These are phyloP conservation scores for Polyommatus icarus DNA, from an alignment of 2,888 invertebrate genomes.

Conservation along the genomic window DNA sequence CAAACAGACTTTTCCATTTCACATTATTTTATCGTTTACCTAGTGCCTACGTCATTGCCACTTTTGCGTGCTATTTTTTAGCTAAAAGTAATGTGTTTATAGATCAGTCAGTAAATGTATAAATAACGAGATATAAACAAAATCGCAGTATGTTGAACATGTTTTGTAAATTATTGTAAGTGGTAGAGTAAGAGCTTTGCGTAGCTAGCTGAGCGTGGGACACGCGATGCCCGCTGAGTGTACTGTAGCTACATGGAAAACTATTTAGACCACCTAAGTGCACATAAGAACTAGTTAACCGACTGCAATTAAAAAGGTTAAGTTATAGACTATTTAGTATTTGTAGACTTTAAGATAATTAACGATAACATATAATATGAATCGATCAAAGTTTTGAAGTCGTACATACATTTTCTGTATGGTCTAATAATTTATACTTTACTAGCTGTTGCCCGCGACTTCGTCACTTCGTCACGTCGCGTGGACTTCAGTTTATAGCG, in stretches of 20 bases:
- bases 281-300: neutral
- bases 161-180: constrained; percentile 57
- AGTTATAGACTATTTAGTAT: too few relatives aligned
- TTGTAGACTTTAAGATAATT: neutral
- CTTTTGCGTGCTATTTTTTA: neutral
- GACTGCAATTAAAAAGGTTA: neutral
- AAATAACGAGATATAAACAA: neutral
- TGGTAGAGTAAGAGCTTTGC: constrained; percentile 63
- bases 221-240: constrained; percentile 62
- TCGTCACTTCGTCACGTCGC: too few relatives aligned
- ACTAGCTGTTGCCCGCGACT: too few relatives aligned
- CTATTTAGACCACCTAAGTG: constrained; percentile 19
- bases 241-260: constrained; percentile 24
- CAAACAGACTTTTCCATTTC: neutral
- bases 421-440: too few relatives aligned
- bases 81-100: neutral
- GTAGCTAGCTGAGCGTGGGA: constrained; percentile 56
- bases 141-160: constrained; percentile 60
- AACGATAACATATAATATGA: too few relatives aligned
- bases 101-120: neutral
- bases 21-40: neutral
- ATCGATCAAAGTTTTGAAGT: too few relatives aligned
- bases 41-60: neutral
- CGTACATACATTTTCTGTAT: too few relatives aligned
- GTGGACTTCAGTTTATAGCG: too few relatives aligned